A percentile compares a stretch with the other conserved stretches of the same genome.
These are phyloP conservation scores for Chydorus sphaericus DNA, from an alignment of 2,888 invertebrate species.

Conservation along the genomic window DNA sequence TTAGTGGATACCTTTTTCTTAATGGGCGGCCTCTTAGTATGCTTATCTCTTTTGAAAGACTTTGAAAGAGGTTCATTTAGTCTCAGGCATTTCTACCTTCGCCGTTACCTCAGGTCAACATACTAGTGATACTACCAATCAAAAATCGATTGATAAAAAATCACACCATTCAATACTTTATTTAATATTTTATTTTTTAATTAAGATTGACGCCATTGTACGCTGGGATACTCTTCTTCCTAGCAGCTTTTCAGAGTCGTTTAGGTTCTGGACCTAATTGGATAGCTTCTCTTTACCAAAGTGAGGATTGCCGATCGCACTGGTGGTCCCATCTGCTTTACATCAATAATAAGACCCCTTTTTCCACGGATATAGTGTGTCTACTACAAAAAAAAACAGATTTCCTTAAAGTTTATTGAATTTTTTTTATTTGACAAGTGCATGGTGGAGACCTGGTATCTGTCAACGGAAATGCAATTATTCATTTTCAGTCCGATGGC, in stretches of 20 bases:
- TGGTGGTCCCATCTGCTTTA: constrained; percentile 64
- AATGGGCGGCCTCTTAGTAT: constrained; percentile 35
- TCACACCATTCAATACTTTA: too few relatives aligned
- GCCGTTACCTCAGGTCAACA: constrained; percentile 38
- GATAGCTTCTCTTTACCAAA: constrained; percentile 47
- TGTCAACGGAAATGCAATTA: constrained; percentile 29
- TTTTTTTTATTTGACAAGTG: too few relatives aligned
- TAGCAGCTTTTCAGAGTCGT: constrained; percentile 52
- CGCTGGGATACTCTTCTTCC: constrained; percentile 50
- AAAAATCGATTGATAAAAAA: too few relatives aligned
- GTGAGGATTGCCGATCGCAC: constrained; percentile 42
- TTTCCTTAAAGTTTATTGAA: too few relatives aligned
- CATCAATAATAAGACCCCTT: constrained; percentile 33
- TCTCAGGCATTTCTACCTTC: background rate
- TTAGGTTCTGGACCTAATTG: constrained; percentile 59
- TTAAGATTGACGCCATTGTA: constrained; percentile 65
- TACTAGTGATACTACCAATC: too few relatives aligned
- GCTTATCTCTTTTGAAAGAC: background rate
- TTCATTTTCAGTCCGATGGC: constrained; percentile 17
- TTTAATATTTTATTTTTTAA: too few relatives aligned
- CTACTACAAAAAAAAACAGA: too few relatives aligned
- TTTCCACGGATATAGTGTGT: too few relatives aligned
- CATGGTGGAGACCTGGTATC: constrained; percentile 59
- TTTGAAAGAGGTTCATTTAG: constrained; percentile 8
- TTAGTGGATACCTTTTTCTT: constrained; percentile 78